A percentile compares a stretch with the other conserved stretches of the same genome.
phyloP scores from a whole-genome alignment of 2,888 invertebrate genomes.

The Drosophila acutilabella region DNA sequence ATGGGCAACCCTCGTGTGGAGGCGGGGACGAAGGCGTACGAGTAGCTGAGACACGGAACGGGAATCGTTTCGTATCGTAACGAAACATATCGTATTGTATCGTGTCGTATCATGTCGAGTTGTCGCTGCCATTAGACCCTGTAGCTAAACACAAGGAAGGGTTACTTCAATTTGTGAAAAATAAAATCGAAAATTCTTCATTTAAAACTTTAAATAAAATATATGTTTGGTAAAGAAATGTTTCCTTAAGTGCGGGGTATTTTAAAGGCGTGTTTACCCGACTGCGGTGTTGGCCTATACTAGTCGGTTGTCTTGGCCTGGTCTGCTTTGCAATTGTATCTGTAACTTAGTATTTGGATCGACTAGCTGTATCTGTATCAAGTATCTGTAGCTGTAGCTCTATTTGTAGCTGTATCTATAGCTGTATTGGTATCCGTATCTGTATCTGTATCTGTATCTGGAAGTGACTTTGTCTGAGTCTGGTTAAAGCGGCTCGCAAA shows the following conservation, averaged over 20 bases:
- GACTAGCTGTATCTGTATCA: conserved; percentile 1
- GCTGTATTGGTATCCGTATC: conserved; percentile 8
- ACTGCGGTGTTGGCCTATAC: no score
- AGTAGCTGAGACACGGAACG: conserved; percentile 19
- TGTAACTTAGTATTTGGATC: conserved; percentile 1
- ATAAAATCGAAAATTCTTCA: no score
- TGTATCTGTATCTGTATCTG: conserved; percentile 15
- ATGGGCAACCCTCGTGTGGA: conserved; percentile 1
- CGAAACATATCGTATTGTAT: conserved; percentile 24
- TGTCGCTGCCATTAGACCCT: not conserved
- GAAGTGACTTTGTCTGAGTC: conserved; percentile 39
- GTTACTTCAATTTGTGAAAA: not conserved
- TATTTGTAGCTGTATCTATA: conserved; percentile 10
- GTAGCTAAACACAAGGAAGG: not conserved
- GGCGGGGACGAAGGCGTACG: not conserved
- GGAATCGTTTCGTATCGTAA: conserved; percentile 21
- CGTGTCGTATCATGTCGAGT: conserved; percentile 44
- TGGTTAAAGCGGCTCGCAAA: conserved; percentile 54
- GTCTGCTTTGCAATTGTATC: conserved; percentile 15
- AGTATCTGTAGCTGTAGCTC: conserved; percentile 15
- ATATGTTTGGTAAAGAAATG: no score
- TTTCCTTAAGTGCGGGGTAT: no score
- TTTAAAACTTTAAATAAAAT: no score
- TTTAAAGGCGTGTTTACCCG: no score
- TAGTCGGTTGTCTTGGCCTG: conserved; percentile 28